Evolutionary conservation across 2,797 vertebrate species (phyloP).

Genomic region (Eulemur coronatus): DNA sequence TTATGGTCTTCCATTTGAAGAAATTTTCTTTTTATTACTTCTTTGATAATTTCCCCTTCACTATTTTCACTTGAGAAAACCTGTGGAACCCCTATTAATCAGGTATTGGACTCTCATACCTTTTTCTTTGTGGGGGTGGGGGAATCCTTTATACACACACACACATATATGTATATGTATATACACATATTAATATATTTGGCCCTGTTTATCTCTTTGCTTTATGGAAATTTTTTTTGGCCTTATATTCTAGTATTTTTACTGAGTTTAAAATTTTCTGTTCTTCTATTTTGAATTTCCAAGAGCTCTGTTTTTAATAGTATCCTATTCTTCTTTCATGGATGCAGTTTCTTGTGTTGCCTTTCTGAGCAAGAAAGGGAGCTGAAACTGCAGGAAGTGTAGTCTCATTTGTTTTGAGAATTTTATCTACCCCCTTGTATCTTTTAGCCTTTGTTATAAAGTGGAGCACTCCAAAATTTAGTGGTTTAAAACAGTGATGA

Average conservation of each 20-base stretch:
- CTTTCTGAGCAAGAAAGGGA: neutral
- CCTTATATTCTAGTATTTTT: neutral
- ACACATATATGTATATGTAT: neutral
- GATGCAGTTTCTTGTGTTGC: neutral
- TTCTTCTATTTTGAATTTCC: conserved; percentile 30
- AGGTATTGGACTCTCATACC: neutral
- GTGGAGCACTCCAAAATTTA: neutral
- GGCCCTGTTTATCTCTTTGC: neutral
- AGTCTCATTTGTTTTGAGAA: neutral
- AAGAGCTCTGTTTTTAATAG: conserved; percentile 11
- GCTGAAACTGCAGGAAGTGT: neutral
- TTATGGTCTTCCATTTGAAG: neutral
- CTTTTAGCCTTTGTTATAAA: neutral
- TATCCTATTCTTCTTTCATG: conserved; percentile 13
- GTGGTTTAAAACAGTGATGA: neutral
- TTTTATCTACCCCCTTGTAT: neutral
- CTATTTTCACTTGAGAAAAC: neutral
- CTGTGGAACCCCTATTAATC: neutral
- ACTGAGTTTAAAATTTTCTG: conserved; percentile 10
- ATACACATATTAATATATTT: neutral
- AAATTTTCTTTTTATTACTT: conserved; percentile 38
- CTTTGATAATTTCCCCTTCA: neutral
- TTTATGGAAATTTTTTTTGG: conserved; percentile 11
- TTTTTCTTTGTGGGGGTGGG: neutral
- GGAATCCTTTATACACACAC: neutral